These are phyloP conservation scores for Manis pentadactyla DNA, from an alignment of 2,797 vertebrate species.

Conservation along the genomic window DNA sequence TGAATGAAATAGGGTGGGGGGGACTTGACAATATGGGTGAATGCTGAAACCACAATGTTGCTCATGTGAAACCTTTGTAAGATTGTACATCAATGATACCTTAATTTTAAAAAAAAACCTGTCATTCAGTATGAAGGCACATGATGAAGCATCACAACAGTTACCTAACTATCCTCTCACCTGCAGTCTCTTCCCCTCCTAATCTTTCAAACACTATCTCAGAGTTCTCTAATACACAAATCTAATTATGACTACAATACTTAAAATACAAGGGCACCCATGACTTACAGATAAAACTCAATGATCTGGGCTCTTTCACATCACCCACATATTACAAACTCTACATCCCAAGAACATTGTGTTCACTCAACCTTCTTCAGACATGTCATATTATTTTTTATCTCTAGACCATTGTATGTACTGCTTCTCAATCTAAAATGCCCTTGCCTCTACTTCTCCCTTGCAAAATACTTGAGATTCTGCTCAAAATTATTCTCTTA, in stretches of 20 bases:
- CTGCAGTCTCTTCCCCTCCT: background rate
- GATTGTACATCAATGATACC: too few relatives aligned
- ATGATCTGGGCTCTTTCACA: background rate
- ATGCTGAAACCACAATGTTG: too few relatives aligned
- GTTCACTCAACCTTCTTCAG: conserved; percentile 3
- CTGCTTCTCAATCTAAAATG: background rate
- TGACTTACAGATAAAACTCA: conserved; percentile 31
- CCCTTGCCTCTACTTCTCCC: background rate
- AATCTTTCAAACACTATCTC: conserved; percentile 4
- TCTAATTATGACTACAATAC: background rate
- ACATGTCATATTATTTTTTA: background rate
- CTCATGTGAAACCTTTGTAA: too few relatives aligned
- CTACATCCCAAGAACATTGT: background rate
- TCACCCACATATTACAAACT: conserved; percentile 17
- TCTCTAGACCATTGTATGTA: background rate
- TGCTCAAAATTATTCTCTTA: conserved; percentile 18
- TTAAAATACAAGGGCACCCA: conserved; percentile 1
- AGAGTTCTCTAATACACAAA: background rate
- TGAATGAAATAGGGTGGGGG: too few relatives aligned
- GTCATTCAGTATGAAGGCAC: conserved; percentile 21
- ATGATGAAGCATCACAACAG: background rate
- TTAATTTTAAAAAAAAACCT: background rate
- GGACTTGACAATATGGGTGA: too few relatives aligned
- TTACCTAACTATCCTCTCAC: conserved; percentile 1
- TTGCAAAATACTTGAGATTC: background rate